Conservation (phyloP, 2,888 invertebrate genomes). For the Pyrgus malvae region DNA sequence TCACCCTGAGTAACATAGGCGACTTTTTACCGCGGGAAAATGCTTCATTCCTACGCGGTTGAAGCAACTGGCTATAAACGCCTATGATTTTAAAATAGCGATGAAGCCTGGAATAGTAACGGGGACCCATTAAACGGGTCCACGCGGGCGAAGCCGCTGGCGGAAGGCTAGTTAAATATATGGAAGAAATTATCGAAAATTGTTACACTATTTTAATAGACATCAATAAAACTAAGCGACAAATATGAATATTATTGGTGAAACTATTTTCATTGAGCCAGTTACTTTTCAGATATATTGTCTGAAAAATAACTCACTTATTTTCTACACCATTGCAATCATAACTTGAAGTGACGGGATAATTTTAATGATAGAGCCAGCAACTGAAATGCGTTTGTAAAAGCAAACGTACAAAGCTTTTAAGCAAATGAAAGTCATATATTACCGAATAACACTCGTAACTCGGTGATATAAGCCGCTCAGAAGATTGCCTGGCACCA, state of each 20-base stretch:
- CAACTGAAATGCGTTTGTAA: constrained; percentile 60
- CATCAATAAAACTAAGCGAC: background rate
- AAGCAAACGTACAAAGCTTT: constrained; percentile 73
- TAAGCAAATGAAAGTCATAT: constrained; percentile 76
- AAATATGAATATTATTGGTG: background rate
- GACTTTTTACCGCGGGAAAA: too few relatives aligned
- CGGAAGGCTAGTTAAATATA: too few relatives aligned
- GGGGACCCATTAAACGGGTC: too few relatives aligned
- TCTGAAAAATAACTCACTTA: background rate
- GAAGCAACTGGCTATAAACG: too few relatives aligned
- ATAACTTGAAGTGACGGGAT: constrained; percentile 54
- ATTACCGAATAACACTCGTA: constrained; percentile 74
- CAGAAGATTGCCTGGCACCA: constrained; percentile 69
- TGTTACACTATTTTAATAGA: too few relatives aligned
- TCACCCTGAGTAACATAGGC: too few relatives aligned
- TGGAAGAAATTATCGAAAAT: too few relatives aligned
- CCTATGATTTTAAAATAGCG: too few relatives aligned
- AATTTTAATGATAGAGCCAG: constrained; percentile 66
- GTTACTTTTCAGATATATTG: background rate
- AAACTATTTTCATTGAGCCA: background rate
- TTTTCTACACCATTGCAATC: constrained; percentile 42
- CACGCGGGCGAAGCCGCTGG: too few relatives aligned
- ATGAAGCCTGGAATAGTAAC: too few relatives aligned
- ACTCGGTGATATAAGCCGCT: constrained; percentile 67
- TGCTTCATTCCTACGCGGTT: too few relatives aligned